A percentile compares a stretch with the other conserved stretches of the same genome.
phyloP scores from a whole-genome alignment of 1,140 invertebrate species.

The Drosophila prosaltans region DNA sequence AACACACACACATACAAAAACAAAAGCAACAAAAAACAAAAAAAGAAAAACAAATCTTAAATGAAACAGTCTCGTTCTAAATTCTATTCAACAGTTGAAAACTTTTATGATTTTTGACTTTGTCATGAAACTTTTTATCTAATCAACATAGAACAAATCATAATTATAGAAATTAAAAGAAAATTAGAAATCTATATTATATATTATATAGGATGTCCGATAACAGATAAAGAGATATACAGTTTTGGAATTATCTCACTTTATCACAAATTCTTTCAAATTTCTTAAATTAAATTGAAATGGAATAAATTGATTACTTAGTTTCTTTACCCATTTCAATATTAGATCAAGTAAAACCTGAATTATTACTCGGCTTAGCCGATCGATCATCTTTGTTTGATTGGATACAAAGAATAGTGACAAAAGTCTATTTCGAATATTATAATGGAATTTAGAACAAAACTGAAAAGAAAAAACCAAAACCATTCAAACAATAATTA shows the following conservation, averaged over 20 bases:
- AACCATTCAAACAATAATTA: neutral
- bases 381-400: neutral
- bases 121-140: neutral
- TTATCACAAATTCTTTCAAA: too few relatives aligned
- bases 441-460: constrained; percentile 80
- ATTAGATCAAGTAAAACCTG: too few relatives aligned
- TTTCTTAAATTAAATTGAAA: too few relatives aligned
- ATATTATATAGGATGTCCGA: too few relatives aligned
- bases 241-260: too few relatives aligned
- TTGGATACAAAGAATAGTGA: constrained; percentile 40
- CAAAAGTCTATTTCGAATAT: constrained; percentile 52
- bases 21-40: constrained; percentile 14
- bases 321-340: too few relatives aligned
- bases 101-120: neutral
- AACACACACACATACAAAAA: constrained; percentile 11
- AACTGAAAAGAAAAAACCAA: neutral
- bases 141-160: neutral
- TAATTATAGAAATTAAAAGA: too few relatives aligned
- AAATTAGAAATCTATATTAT: too few relatives aligned
- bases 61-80: neutral
- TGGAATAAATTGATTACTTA: too few relatives aligned
- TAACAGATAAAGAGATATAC: too few relatives aligned
- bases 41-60: constrained; percentile 8
- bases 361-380: neutral
- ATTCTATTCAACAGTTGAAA: neutral